A percentile compares a stretch with the other conserved stretches of the same genome.
These are phyloP conservation scores for Baronia brevicornis DNA, from an alignment of 2,888 invertebrate species.

Conservation along the genomic window DNA sequence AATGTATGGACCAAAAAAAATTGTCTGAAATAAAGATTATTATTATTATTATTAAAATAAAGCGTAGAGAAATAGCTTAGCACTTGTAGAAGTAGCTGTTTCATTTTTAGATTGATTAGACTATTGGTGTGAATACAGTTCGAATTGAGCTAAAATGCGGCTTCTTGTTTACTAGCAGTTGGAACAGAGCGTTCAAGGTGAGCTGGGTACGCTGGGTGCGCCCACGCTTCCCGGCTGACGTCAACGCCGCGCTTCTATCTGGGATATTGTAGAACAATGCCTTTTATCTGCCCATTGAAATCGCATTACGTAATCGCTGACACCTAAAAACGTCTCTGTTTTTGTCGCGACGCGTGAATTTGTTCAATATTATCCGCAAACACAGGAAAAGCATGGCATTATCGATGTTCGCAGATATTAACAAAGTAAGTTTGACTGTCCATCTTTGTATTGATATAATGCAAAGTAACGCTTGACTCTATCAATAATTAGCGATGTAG, in stretches of 20 bases:
- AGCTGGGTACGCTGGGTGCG: conserved; percentile 50
- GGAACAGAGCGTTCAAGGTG: conserved; percentile 53
- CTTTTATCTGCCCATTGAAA: conserved; percentile 44
- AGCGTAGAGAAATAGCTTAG: no score
- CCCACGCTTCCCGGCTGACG: conserved; percentile 56
- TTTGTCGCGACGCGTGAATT: conserved; percentile 18
- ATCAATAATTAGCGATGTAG: no score
- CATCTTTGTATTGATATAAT: no score
- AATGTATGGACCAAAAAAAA: no score
- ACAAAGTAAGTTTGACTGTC: no score
- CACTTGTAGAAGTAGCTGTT: no score
- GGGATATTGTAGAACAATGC: conserved; percentile 53
- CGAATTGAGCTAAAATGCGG: conserved; percentile 39
- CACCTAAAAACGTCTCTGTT: conserved; percentile 52
- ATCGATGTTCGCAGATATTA: background rate
- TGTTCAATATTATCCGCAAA: background rate
- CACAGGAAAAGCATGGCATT: background rate
- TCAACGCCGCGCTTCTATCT: conserved; percentile 25
- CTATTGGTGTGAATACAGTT: conserved; percentile 25
- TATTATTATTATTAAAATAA: no score
- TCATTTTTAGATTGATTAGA: no score
- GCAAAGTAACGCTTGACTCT: no score
- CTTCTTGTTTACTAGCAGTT: conserved; percentile 4
- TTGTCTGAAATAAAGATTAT: no score
- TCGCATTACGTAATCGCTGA: conserved; percentile 47